Conservation (phyloP, 2,113 vertebrate species). For the Engraulis encrasicolus region DNA sequence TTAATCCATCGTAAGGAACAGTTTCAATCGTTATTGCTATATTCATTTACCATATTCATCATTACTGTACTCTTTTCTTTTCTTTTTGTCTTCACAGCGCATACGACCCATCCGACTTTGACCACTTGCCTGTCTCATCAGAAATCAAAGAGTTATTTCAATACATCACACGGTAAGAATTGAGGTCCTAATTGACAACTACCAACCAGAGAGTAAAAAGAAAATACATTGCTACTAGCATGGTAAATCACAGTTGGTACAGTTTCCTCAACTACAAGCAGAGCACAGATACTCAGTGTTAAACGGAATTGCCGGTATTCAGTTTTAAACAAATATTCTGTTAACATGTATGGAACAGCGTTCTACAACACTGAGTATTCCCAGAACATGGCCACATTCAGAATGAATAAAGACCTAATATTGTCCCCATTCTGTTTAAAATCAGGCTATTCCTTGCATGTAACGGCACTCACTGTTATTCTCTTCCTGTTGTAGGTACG, state of each 20-base stretch:
- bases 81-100: constrained; percentile 64
- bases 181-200: neutral
- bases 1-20: no score
- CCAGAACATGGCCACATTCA: no score
- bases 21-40: neutral
- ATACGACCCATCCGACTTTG: constrained; percentile 85
- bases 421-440: no score
- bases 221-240: no score
- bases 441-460: neutral
- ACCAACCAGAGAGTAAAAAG: neutral
- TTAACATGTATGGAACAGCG: no score
- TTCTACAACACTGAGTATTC: no score
- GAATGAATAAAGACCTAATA: no score
- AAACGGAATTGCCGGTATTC: no score
- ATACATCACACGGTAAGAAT: constrained; percentile 86
- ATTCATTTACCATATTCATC: neutral
- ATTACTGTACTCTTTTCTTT: neutral
- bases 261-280: no score
- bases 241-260: no score
- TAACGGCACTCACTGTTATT: neutral
- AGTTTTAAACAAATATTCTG: no score
- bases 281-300: no score
- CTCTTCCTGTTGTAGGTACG: constrained; percentile 76
- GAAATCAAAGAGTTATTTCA: constrained; percentile 94
- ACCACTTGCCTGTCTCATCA: constrained; percentile 85